Base-by-base conservation (phyloP, 2,888 invertebrate genomes). In the Lasioglossum villosulum region DNA sequence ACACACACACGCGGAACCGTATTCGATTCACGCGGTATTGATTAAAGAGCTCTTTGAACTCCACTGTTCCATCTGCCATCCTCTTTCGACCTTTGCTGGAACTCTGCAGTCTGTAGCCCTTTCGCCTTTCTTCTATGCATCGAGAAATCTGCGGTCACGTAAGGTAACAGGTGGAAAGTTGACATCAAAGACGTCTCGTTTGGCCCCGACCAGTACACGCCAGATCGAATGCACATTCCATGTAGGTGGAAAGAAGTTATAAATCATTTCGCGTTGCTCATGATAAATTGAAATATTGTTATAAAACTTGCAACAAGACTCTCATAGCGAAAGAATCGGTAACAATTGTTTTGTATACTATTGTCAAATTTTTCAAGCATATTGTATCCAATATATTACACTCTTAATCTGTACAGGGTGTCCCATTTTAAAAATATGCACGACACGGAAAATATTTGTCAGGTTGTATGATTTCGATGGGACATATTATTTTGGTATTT, bases 1-100 rank as follows among this genome's bases (percentile, higher is more conserved):
- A 12, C 39, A 68, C 68, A 68, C 68, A 68, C n/a, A 27, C n/a
- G 3, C 19, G 16, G 19, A 30, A 63, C 23, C 56, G 37, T n/a
- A 52, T 76, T 86, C 77, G 63, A 68, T 73, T 80, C 73, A 78
- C 81, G 84, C 78, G 80, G 82, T 84, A 88, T 88, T 82, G 86
- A 88, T 88, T 84, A 86, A 88, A 78, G 86, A 68, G 63, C 73
- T 45, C 81, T 76, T 86, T 71, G 78, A 82, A 72, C 79, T 59
- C 84, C 48, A 78, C 76, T 75, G 63, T 52, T 45, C 30, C 48
- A 45, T 30, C 76, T 70, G 27, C 23, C 68, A 37, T 74, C 72
- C 71, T 73, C 74, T 39, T 68, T 48, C 78, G 75, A 82, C 70
- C 74, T 48, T 71, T 42, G 42, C 30, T 59, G 34, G 74, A 82